phyloP scores from a whole-genome alignment of 2,113 vertebrate species.

The Prochilodus magdalenae region DNA sequence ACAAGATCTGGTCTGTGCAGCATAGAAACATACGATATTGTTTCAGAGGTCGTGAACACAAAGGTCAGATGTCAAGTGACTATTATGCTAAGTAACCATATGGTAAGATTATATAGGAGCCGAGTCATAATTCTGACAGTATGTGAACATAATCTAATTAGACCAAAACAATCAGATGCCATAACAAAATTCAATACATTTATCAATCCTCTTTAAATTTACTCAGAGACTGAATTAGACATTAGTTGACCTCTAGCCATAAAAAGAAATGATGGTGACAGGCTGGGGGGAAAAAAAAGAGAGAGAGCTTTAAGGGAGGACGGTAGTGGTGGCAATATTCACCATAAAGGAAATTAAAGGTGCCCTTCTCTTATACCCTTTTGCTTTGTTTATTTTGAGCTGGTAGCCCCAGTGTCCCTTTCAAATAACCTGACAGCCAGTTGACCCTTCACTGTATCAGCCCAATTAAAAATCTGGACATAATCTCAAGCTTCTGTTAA shows the following conservation, averaged over 20 bases:
- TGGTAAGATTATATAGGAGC: neutral
- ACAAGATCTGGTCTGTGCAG: neutral
- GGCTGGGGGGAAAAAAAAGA: neutral
- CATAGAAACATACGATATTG: neutral
- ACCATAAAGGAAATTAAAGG: neutral
- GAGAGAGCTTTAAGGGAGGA: neutral
- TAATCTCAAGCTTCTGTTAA: slow-evolving; percentile 26
- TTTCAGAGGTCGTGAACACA: neutral
- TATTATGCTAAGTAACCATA: neutral
- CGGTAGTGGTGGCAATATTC: neutral
- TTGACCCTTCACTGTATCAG: neutral
- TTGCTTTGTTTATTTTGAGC: neutral
- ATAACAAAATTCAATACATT: neutral
- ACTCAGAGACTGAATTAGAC: neutral
- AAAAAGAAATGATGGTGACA: neutral
- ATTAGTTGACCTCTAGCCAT: neutral
- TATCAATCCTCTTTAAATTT: neutral
- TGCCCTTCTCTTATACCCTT: neutral
- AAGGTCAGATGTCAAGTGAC: slow-evolving; percentile 25
- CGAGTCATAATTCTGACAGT: neutral
- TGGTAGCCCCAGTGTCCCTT: neutral
- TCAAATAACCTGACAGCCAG: neutral
- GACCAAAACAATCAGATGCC: neutral
- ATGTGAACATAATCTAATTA: neutral
- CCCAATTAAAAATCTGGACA: neutral